Evolutionary conservation across 2,888 invertebrate genomes (phyloP).

Genomic region (Abscondita cerata): DNA sequence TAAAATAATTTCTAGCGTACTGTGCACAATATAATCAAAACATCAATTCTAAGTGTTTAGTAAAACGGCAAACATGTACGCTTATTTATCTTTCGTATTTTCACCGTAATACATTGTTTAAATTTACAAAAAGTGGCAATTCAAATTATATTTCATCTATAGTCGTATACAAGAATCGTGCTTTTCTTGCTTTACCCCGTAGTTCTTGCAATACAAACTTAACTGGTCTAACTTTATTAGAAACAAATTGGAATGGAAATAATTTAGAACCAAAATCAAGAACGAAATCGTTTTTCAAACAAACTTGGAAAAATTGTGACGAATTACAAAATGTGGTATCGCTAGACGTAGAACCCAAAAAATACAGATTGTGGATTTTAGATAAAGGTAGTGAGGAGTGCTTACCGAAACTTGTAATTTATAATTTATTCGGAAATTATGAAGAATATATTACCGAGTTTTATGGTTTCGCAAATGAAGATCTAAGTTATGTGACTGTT

Average conservation of each 20-base stretch:
- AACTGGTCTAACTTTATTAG: constrained; percentile 53
- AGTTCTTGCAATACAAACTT: constrained; percentile 47
- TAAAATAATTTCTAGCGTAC: too few species aligned
- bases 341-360: constrained; percentile 53
- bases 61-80: not conserved
- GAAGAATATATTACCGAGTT: constrained; percentile 44
- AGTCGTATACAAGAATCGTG: constrained; percentile 55
- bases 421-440: constrained; percentile 53
- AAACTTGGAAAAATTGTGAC: constrained; percentile 48
- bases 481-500: constrained; percentile 50
- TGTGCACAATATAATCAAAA: too few species aligned
- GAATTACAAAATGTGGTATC: constrained; percentile 55
- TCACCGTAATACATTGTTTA: not conserved
- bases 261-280: constrained; percentile 13
- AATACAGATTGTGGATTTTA: constrained; percentile 59
- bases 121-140: constrained; percentile 39
- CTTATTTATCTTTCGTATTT: not conserved
- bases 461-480: constrained; percentile 41
- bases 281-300: constrained; percentile 29
- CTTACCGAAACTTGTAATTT: constrained; percentile 56
- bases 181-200: constrained; percentile 57
- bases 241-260: constrained; percentile 54
- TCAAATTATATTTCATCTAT: constrained; percentile 52
- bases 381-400: constrained; percentile 56
- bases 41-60: too few species aligned